phyloP scores from a whole-genome alignment of 2,113 vertebrate genomes.

The Sinocyclocheilus maitianheensis region DNA sequence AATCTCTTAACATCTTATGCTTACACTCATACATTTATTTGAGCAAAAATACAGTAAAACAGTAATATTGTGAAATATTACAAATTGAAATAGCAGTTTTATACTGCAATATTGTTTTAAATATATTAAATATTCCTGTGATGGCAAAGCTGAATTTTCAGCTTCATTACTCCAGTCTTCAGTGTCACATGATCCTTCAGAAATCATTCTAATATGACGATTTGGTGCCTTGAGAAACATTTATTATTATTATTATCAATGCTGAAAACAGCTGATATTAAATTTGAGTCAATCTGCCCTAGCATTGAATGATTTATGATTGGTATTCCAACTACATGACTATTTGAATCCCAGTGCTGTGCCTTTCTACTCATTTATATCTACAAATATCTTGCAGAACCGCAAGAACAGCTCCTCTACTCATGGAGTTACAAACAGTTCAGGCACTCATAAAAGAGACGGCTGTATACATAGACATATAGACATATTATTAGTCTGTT shows the following conservation, averaged over 20 bases:
- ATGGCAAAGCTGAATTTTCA: neutral
- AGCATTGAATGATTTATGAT: neutral
- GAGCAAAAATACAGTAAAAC: neutral
- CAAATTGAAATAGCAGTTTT: neutral
- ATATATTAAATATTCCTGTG: neutral
- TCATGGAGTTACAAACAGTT: neutral
- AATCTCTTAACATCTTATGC: neutral
- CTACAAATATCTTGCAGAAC: neutral
- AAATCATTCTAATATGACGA: neutral
- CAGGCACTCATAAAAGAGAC: neutral
- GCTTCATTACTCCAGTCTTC: neutral
- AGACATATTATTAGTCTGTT: neutral
- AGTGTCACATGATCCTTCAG: neutral
- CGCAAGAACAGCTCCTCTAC: neutral
- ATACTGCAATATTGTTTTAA: neutral
- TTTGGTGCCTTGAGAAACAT: neutral
- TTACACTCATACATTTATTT: neutral
- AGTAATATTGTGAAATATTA: neutral
- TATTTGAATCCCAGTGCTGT: neutral
- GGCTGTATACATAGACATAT: neutral
- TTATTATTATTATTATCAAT: neutral
- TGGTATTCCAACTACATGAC: neutral
- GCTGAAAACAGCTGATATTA: neutral
- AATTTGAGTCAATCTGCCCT: neutral
- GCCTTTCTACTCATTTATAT: constrained; percentile 4